Base-by-base conservation (phyloP, 2,888 invertebrate species). In the Steinernema carpocapsae region DNA sequence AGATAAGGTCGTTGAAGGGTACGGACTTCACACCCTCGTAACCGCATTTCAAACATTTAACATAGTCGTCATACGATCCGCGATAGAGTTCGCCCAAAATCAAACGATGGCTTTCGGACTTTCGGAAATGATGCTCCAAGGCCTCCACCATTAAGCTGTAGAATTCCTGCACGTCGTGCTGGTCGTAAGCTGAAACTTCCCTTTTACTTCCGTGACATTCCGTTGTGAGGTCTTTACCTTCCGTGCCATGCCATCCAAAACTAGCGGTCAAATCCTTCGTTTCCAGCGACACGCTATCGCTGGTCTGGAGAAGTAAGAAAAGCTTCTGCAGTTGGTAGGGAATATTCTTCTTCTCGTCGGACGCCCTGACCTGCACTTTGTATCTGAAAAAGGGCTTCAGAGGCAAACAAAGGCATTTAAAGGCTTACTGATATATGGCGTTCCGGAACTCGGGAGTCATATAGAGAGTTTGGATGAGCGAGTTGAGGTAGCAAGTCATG, bases 371-470 rank as follows among this genome's bases (percentile, higher is more conserved):
- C 84, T 92, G 92, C 86, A 92, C 93, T 86, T 92, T 92, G 93
- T 93, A 93, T 70, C 88, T 88, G 73, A 72, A 81, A 75, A 73
- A 72, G 42, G 22, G 17, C 4, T 26, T 37, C 17, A 42, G 10
- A 3, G 4, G 37, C 19, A 3, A 52, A 12, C 52, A 22, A 12
- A 32, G 73, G 78, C n/a, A 74, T n/a, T 19, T 32, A 43, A 64
- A 46, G 17, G 71, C 70, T 72, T 42, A 84, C 89, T 88, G 88
- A 88, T 94, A 94, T 45, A 94, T 89, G 1, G 93, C 93, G 89
- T 94, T 94, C 48, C 94, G 90, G 88, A 94, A 94, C 88, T 94
- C 94, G 0, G 94, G 94, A 0, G 94, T 94, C 94, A 94, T 94
- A 87, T 91, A 94, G 4, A 94, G 89, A 0, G 94, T 93, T 89